A percentile compares a stretch with the other conserved stretches of the same genome.
Evolutionary conservation across 1,140 invertebrate genomes (phyloP).

Genomic region (Metaphire vulgaris): DNA sequence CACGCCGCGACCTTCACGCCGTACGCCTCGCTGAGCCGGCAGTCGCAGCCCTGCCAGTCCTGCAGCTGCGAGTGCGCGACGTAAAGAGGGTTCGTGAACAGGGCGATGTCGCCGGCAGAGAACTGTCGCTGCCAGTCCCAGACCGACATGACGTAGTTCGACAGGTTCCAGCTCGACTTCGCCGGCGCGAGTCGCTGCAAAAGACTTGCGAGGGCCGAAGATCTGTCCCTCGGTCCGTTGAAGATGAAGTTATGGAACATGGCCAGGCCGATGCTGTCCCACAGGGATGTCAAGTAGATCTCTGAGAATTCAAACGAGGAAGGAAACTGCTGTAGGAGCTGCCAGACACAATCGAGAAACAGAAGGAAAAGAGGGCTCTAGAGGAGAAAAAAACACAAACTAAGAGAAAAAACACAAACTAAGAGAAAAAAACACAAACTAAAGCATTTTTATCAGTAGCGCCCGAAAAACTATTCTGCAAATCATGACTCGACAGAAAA

Average conservation of each 20-base stretch:
- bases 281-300: constrained; percentile 80
- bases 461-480: no score
- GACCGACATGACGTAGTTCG: constrained; percentile 30
- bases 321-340: constrained; percentile 79
- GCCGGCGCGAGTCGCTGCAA: neutral
- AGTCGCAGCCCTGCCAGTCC: neutral
- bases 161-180: neutral
- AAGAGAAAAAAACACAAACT: constrained; percentile 15
- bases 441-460: no score
- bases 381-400: constrained; percentile 34
- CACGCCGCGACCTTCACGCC: no score
- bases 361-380: constrained; percentile 78
- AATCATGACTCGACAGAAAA: no score
- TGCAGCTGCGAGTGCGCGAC: constrained; percentile 1
- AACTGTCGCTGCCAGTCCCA: constrained; percentile 49
- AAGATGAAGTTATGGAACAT: constrained; percentile 89
- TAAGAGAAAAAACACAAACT: no score
- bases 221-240: constrained; percentile 57
- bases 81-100: constrained; percentile 50
- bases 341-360: constrained; percentile 89
- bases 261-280: constrained; percentile 78
- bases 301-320: constrained; percentile 82
- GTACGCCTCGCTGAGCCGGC: neutral
- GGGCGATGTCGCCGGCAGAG: constrained; percentile 35
- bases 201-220: neutral